Base-by-base conservation (phyloP, 2,797 vertebrate genomes). In the Pangasius krempfi region DNA sequence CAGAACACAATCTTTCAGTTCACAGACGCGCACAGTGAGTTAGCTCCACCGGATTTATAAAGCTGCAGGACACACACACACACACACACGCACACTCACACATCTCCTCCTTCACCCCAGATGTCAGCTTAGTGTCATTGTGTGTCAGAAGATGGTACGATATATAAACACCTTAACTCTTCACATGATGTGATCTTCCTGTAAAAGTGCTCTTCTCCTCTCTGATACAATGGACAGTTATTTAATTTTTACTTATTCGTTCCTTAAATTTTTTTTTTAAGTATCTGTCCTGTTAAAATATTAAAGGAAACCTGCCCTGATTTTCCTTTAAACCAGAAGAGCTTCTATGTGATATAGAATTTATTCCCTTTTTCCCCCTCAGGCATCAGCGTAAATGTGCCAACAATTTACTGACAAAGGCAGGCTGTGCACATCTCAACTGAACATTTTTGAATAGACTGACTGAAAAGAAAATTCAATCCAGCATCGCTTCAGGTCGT, bases 1-100 rank as follows among this genome's bases (percentile, higher is more conserved):
- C 79, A 82, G 78, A 82, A 86, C 66, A 72, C 62, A 86, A 75
- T 82, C 84, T 89, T 75, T 86, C n/a, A 64, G 78, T 66, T 86
- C 62, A 72, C 64, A 80, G 30, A 58, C 14, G 33, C 70, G 40
- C 60, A 85, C 44, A 79, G 72, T 68, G 73, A 85, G 84, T 79
- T 85, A 88, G 82, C 25, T 44, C 33, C 33, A 68, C 5, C 27
- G 52, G 87, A 88, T 88, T 85, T 85, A 88, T 78, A 79, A 22
- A 40, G 14, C 54, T 72, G 20, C 40, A 86, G 64, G 22, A 81
- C 40, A 60, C 75, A 52, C 80, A 64, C 56, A 60, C 78, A 81
- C 86, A 47, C 40, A 73, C 40, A 75, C 40, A 72, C 37, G 33
- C 66, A 62, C 68, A 72, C 86, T 52, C 60, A 64, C 60, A 40